Evolutionary conservation across 30 jellyfish, hydroid and myxozoan genomes (phyloP).

Genomic region (Hydractinia symbiolongicarpus): DNA sequence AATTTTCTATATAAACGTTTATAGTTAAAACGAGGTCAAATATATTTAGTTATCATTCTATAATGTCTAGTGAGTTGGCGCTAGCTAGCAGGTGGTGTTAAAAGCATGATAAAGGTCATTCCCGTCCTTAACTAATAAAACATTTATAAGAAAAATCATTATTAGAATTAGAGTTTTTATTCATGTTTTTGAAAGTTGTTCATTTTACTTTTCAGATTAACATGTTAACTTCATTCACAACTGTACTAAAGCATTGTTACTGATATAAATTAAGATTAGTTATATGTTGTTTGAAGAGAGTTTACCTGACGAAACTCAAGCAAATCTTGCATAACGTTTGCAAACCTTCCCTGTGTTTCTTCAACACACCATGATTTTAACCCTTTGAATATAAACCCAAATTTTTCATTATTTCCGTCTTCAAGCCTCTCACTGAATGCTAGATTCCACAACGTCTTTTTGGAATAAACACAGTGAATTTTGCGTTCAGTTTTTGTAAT

Average conservation of each 20-base stretch:
- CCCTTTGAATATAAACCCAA: conserved; percentile 62
- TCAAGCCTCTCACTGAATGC: conserved; percentile 56
- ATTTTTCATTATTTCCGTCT: conserved; percentile 52
- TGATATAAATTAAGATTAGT: too few species aligned
- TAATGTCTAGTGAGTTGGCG: too few species aligned
- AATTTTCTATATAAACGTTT: too few species aligned
- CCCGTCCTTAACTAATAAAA: neutral
- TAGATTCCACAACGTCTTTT: conserved; percentile 67
- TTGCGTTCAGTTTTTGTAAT: conserved; percentile 38
- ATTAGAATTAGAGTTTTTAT: neutral
- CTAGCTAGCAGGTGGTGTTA: too few species aligned
- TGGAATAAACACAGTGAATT: conserved; percentile 45
- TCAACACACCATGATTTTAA: conserved; percentile 47
- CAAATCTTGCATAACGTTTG: conserved; percentile 49
- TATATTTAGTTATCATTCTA: too few species aligned
- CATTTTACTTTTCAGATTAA: too few species aligned
- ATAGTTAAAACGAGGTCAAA: too few species aligned
- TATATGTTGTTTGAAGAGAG: neutral
- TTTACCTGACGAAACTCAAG: conserved; percentile 67
- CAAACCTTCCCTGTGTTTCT: conserved; percentile 35
- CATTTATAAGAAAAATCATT: neutral
- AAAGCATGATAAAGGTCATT: too few species aligned
- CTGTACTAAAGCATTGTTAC: too few species aligned
- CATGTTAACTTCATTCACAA: too few species aligned
- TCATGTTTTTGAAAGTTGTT: neutral